Evolutionary conservation across 2,113 vertebrate species (phyloP).

Genomic region (Xyliphius kryptos): DNA sequence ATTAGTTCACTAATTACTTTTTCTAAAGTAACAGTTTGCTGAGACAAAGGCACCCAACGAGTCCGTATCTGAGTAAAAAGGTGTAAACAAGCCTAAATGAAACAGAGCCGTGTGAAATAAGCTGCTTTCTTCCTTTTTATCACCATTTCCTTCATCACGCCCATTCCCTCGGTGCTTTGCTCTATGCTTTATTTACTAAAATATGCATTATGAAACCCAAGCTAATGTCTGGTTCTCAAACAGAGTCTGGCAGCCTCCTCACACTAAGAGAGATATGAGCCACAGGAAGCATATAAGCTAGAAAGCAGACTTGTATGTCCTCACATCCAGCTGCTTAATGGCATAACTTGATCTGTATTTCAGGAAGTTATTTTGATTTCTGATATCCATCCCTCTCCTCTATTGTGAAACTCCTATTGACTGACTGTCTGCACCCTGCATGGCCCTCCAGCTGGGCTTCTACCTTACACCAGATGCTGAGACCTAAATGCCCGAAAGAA

Average conservation of each 20-base stretch:
- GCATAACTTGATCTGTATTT: slow-evolving; percentile 31
- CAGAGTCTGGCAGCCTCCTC: slow-evolving; percentile 56
- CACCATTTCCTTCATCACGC: slow-evolving; percentile 1
- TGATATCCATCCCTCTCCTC: slow-evolving; percentile 23
- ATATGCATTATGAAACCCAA: slow-evolving; percentile 56
- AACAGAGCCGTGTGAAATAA: slow-evolving; percentile 9
- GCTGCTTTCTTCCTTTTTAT: slow-evolving; percentile 10
- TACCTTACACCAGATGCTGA: slow-evolving; percentile 21
- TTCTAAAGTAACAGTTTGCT: slow-evolving; percentile 40
- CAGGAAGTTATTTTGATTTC: slow-evolving; percentile 22
- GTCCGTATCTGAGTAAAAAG: slow-evolving; percentile 36
- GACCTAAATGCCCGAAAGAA: background rate
- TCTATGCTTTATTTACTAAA: slow-evolving; percentile 39
- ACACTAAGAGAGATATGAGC: slow-evolving; percentile 62
- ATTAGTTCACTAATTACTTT: slow-evolving; percentile 61
- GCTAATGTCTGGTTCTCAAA: slow-evolving; percentile 51
- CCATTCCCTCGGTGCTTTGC: background rate
- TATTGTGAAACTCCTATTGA: slow-evolving; percentile 24
- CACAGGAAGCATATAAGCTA: slow-evolving; percentile 58
- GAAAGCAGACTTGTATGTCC: slow-evolving; percentile 22
- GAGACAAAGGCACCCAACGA: slow-evolving; percentile 47
- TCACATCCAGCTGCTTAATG: slow-evolving; percentile 40
- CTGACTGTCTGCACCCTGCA: slow-evolving; percentile 8
- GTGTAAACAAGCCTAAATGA: slow-evolving; percentile 13
- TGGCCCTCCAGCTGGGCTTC: slow-evolving; percentile 33